These are phyloP conservation scores for Tethea ocularis DNA, from an alignment of 2,888 invertebrate species.

Conservation along the genomic window DNA sequence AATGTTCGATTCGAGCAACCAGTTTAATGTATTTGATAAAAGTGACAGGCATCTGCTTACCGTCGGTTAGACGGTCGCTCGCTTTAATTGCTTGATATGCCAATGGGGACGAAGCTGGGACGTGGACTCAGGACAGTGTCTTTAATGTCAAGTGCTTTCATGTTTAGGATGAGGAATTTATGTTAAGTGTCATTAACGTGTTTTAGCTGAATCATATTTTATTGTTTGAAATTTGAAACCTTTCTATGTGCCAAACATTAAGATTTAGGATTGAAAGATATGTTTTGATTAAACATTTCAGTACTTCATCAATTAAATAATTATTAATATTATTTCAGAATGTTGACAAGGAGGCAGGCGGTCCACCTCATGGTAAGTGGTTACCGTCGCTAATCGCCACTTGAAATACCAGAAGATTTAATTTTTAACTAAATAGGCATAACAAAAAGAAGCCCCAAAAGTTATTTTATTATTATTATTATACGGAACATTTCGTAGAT, in stretches of 20 bases:
- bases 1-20: constrained; percentile 73
- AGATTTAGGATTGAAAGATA: background rate
- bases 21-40: constrained; percentile 83
- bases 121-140: constrained; percentile 41
- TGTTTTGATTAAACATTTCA: too few species aligned
- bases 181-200: constrained; percentile 29
- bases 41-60: constrained; percentile 80
- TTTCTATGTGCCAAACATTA: background rate
- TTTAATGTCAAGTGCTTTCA: constrained; percentile 59
- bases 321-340: too few species aligned
- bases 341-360: too few species aligned
- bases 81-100: constrained; percentile 80
- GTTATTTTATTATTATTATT: too few species aligned
- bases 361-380: too few species aligned
- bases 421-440: too few species aligned
- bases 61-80: constrained; percentile 59
- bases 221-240: background rate
- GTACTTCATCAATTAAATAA: too few species aligned
- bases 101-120: constrained; percentile 50
- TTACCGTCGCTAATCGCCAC: too few species aligned
- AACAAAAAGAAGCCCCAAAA: too few species aligned
- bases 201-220: constrained; percentile 24
- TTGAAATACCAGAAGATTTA: too few species aligned
- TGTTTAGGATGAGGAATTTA: constrained; percentile 27
- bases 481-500: too few species aligned